phyloP scores from a whole-genome alignment of 1,140 invertebrate genomes.

The Papilio dardanus region DNA sequence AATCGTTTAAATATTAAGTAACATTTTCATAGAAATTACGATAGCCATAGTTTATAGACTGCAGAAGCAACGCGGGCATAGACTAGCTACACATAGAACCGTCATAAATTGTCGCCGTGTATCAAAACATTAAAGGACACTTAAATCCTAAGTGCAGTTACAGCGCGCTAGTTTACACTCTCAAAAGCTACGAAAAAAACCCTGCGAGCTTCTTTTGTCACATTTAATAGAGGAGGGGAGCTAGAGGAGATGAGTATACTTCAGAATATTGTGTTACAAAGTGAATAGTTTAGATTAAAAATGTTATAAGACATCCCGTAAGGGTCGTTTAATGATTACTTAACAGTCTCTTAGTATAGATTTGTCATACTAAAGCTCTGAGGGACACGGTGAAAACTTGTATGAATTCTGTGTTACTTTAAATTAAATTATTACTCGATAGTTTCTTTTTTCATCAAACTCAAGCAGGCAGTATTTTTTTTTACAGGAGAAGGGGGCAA shows the following conservation, averaged over 20 bases:
- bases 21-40: no score
- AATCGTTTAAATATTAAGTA: no score
- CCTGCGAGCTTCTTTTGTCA: constrained; percentile 3
- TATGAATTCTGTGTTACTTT: no score
- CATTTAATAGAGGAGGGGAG: background rate
- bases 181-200: constrained; percentile 15
- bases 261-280: background rate
- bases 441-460: no score
- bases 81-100: background rate
- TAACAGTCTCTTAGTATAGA: background rate
- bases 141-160: background rate
- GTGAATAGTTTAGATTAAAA: constrained; percentile 1
- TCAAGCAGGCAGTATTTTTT: no score
- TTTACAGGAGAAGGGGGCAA: no score
- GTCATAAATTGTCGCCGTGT: background rate
- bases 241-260: background rate
- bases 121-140: constrained; percentile 12
- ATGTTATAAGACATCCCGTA: background rate
- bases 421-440: no score
- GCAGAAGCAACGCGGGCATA: background rate
- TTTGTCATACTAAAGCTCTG: background rate
- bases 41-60: no score
- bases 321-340: background rate
- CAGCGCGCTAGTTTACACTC: constrained; percentile 14
- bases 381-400: no score